Evolutionary conservation across 2,888 invertebrate species (phyloP).

Genomic region (Melanchra persicariae): DNA sequence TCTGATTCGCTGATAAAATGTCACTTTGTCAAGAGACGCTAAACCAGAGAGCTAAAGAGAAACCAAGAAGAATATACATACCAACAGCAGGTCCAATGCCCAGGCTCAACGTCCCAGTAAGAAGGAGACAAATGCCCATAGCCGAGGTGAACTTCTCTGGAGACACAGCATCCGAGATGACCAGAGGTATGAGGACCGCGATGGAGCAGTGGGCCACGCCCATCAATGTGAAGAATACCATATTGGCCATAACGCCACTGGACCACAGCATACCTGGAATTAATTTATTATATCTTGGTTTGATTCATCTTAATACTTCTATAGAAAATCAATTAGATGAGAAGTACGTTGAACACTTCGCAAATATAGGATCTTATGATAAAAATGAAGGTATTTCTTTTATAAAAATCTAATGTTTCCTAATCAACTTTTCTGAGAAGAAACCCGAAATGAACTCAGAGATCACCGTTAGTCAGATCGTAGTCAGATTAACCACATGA

Average conservation of each 20-base stretch:
- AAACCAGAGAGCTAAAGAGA: background rate
- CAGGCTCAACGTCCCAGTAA: conserved; percentile 32
- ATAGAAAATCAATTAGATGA: too few relatives aligned
- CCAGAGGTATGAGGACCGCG: conserved; percentile 40
- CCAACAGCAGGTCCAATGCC: conserved; percentile 46
- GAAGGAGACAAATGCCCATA: conserved; percentile 29
- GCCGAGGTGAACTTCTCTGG: conserved; percentile 56
- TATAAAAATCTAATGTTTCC: background rate
- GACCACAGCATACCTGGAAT: conserved; percentile 50
- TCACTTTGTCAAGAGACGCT: background rate
- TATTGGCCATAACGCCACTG: background rate
- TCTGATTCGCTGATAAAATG: background rate
- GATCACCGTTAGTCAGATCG: too few relatives aligned
- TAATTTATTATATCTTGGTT: background rate
- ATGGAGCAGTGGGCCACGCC: conserved; percentile 47
- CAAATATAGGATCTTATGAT: background rate
- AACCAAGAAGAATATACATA: conserved; percentile 14
- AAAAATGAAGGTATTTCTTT: background rate
- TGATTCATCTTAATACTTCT: background rate
- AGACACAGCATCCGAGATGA: conserved; percentile 42
- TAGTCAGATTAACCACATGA: too few relatives aligned
- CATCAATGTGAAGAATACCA: conserved; percentile 43
- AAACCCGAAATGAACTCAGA: too few relatives aligned
- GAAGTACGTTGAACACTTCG: background rate
- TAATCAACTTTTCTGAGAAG: background rate